These are phyloP conservation scores for Speoplatyrhinus poulsoni DNA, from an alignment of 2,113 vertebrate genomes.

Conservation along the genomic window DNA sequence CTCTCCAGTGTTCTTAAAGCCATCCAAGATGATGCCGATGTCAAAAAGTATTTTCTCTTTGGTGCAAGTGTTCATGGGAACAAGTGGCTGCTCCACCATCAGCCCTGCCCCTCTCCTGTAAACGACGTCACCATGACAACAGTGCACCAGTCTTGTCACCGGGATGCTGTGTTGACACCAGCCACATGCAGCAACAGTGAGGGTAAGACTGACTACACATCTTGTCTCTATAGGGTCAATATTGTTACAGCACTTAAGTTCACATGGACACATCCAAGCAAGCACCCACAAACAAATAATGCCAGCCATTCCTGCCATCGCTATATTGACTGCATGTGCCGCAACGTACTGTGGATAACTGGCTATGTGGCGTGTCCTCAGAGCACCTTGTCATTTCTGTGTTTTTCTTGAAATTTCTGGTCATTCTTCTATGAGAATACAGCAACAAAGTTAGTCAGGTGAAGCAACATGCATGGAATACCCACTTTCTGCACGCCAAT, in stretches of 20 bases:
- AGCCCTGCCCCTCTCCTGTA: constrained; percentile 27
- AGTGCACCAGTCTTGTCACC: constrained; percentile 49
- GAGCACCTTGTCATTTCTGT: too few species aligned
- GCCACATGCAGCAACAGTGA: constrained; percentile 32
- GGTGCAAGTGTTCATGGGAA: constrained; percentile 39
- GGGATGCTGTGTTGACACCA: constrained; percentile 42
- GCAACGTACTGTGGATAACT: too few species aligned
- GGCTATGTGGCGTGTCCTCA: too few species aligned
- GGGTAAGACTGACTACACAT: constrained; percentile 46
- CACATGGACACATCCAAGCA: too few species aligned
- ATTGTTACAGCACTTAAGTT: not conserved
- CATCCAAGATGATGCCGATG: constrained; percentile 7
- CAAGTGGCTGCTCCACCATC: constrained; percentile 35
- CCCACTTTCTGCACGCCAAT: too few species aligned
- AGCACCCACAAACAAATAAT: too few species aligned
- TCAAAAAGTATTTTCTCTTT: constrained; percentile 50
- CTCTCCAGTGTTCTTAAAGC: not conserved
- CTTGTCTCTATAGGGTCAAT: constrained; percentile 43
- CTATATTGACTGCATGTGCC: too few species aligned
- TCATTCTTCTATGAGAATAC: too few species aligned
- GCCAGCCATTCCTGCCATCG: too few species aligned
- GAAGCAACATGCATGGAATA: too few species aligned
- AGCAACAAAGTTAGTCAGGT: too few species aligned
- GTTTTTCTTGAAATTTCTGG: too few species aligned
- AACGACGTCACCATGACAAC: constrained; percentile 53